Evolutionary conservation across 2,888 invertebrate genomes (phyloP), one percentile per base, ranked within the genome.

Genomic region (Chloromyia formosa): DNA sequence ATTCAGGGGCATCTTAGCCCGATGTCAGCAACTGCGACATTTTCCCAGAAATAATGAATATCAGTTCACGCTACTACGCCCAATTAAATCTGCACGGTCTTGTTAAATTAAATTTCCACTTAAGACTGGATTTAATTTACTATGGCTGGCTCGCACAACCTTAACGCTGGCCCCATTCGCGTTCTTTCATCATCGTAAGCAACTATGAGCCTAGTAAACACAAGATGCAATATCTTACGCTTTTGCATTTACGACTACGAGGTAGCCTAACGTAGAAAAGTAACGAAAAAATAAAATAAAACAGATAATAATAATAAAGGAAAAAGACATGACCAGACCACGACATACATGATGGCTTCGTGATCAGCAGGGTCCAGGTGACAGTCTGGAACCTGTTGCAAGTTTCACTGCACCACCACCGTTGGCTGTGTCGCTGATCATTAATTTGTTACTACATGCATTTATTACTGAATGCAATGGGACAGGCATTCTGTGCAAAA

Each of bases 361-460:
- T 54, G 69, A 69, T 14, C 54, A 35, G n/a, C n/a, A n/a, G 27
- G 71, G 42, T 58, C 58, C 71, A 71, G 71, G 71, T 71, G 71
- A 71, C 71, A 71, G 58, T 40, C 53, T 58, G 58, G 71, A 71
- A 71, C 71, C 71, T 71, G 58, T 71, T 71, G 66, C 40, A 71
- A 58, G 56, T 18, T 18, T 42, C 12, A 12, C 58, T 10, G 53
- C 53, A 62, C n/a, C n/a, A n/a, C n/a, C n/a, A n/a, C n/a, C 40
- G 18, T n/a, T 14, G 14, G 12, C 20, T 49, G 18, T 20, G 12
- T 22, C 16, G 53, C 42, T 56, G 71, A 71, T 71, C 71, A 58
- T 71, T 71, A 71, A 71, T 71, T 71, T 71, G 71, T 71, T 71
- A 22, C 71, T 71, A 71, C 58, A 71, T 71, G 58, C 56, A 71